Evolutionary conservation across 2,888 invertebrate species (phyloP), one percentile per base, ranked within the genome.

Genomic region (Ormyrus pomaceus): DNA sequence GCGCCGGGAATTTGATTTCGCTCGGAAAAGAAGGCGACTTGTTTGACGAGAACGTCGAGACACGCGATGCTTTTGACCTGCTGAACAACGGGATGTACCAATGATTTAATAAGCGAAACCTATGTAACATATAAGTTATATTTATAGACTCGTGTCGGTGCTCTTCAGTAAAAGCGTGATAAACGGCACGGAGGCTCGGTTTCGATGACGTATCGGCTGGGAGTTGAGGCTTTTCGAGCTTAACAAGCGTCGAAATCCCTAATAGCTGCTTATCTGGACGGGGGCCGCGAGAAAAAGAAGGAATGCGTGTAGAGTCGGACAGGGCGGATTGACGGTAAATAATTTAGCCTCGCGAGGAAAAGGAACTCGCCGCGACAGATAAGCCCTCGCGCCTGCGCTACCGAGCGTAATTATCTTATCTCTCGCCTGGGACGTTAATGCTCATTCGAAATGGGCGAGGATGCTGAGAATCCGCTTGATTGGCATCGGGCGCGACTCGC

Each of bases 321-420:
- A 48, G 58, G 71, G 6, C n/a, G 66, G 73, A 77, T 68, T 48
- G 81, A 81, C 74, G 74, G 50, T 69, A 70, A 74, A 77, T 74
- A 74, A 81, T 77, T 77, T 70, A 70, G 71, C 66, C 76, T 45
- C 19, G 46, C 13, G 53, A 50, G 62, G n/a, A 50, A 56, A 61
- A 62, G 68, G 55, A 64, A 58, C 61, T 48, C 68, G 53, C 19
- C 10, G 13, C 10, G 5, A 53, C 5, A 73, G 72, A 66, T 59
- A 66, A 65, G 58, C 51, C 51, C 59, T 53, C 10, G 68, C 9
- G 9, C 19, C 53, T 56, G 55, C 50, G 51, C 68, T 46, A 70
- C 11, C 53, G 13, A 51, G 70, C 19, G 80, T 82, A 82, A 82
- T 82, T 80, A 82, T 77, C 82, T 82, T 80, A 82, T 82, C 82